Evolutionary conservation across 2,888 invertebrate species (phyloP), one percentile per base, ranked within the genome.

Genomic region (Erynnis tages): DNA sequence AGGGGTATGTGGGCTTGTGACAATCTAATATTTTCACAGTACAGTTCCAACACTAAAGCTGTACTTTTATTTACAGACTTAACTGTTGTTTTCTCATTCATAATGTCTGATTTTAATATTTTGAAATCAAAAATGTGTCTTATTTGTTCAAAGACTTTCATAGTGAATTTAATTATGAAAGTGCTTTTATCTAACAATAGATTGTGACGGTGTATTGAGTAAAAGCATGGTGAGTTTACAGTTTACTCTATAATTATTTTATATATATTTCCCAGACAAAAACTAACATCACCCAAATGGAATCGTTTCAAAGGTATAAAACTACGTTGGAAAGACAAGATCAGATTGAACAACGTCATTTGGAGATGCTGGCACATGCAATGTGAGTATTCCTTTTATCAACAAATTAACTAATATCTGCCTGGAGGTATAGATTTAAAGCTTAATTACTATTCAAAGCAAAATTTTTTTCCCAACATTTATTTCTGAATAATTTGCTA

Each of bases 281-380:
- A 98, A 91, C 91, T 99, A 86, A 98, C 99, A 55, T 99, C 99
- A 60, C 99, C 99, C 59, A 98, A 99, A 93, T 99, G 99, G 99
- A 99, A 99, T 91, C 95, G 98, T 75, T 99, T 99, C 92, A 97
- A 98, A 91, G 99, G 99, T 61, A 94, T 99, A 73, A 95, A 98
- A 71, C 91, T 99, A 59, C 93, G 97, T 70, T 97, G 98, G 96
- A 99, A 99, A 88, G 99, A 99, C 91, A 98, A 99, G 91, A 98
- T 99, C 74, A 94, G 99, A 66, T 91, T 99, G 70, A 99, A 99
- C 93, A 99, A 99, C 89, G 98, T 99, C 66, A 99, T 99, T 75
- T 99, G 99, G 99, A 93, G 99, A 79, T 99, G 99, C 82, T 99
- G 99, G 98, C 98, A 98, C 85, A 97, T 99, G 96, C 99, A 99